Evolutionary conservation across 2,113 vertebrate species (phyloP).

Genomic region (Poeciliopsis prolifica): DNA sequence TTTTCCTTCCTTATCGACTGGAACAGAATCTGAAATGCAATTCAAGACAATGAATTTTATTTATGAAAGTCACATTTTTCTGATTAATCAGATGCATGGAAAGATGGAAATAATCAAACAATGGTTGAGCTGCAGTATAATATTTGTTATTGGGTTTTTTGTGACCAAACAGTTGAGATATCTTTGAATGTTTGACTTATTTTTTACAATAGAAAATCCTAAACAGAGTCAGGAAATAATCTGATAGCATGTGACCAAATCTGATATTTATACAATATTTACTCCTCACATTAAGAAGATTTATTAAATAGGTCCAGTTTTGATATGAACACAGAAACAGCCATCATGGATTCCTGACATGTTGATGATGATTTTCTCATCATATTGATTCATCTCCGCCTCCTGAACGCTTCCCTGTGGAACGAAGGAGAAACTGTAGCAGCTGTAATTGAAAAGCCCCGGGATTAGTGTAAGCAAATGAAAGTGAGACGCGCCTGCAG

Average conservation of each 20-base stretch:
- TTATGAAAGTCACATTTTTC: not conserved
- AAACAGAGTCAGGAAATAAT: too few species aligned
- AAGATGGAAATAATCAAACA: too few species aligned
- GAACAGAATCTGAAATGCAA: not conserved
- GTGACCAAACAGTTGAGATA: too few species aligned
- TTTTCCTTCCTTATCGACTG: not conserved
- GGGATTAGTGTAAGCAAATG: slow-evolving; percentile 4
- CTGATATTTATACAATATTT: too few species aligned
- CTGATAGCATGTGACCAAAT: too few species aligned
- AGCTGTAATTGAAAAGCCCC: not conserved
- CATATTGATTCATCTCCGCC: not conserved
- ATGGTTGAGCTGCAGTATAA: too few species aligned
- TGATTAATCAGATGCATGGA: not conserved
- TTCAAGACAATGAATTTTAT: not conserved
- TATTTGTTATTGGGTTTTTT: too few species aligned
- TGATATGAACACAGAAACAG: not conserved
- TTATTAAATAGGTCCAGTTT: not conserved
- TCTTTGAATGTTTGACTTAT: too few species aligned
- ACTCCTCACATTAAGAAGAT: too few species aligned
- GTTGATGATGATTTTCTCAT: not conserved
- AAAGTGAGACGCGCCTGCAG: not conserved
- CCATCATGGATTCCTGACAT: not conserved
- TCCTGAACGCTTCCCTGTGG: too few species aligned
- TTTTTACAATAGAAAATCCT: too few species aligned
- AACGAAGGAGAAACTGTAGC: not conserved